These are phyloP conservation scores for Dendrocincla fuliginosa DNA, from an alignment of 2,797 vertebrate genomes.

Conservation along the genomic window DNA sequence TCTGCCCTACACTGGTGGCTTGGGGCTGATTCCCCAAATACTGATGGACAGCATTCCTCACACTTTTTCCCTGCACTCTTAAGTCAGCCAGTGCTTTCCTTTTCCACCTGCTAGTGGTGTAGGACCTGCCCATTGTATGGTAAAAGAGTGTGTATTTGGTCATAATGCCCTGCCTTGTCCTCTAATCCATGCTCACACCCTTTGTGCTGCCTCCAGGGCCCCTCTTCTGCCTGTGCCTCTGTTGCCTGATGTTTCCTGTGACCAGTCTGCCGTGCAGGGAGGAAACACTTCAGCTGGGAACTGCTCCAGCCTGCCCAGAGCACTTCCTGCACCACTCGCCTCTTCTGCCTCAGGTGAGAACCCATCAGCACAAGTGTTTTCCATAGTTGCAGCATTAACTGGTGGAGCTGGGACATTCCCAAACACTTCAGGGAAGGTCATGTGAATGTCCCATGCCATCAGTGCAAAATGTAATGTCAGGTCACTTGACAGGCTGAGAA, in stretches of 20 bases:
- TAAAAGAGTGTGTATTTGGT: background rate
- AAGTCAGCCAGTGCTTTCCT: background rate
- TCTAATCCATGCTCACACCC: background rate
- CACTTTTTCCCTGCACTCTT: background rate
- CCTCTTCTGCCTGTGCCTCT: background rate
- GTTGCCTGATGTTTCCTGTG: background rate
- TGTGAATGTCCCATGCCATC: background rate
- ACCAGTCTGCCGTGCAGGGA: background rate
- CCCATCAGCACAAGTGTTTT: accelerated
- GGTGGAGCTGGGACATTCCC: background rate
- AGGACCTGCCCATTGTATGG: background rate
- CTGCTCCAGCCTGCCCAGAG: background rate
- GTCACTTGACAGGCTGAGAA: background rate
- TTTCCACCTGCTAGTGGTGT: background rate
- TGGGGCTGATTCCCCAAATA: background rate
- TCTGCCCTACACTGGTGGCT: background rate
- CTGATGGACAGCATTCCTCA: background rate
- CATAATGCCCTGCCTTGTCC: background rate
- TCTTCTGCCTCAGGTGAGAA: conserved; percentile 57
- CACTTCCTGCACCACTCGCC: background rate
- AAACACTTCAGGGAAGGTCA: background rate
- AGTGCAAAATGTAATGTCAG: background rate
- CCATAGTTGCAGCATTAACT: background rate
- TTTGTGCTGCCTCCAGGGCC: background rate
- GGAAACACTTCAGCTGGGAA: background rate